A percentile compares a stretch with the other conserved stretches of the same genome.
Evolutionary conservation across 1,140 invertebrate species (phyloP).

Genomic region (Aradophagus sp.): DNA sequence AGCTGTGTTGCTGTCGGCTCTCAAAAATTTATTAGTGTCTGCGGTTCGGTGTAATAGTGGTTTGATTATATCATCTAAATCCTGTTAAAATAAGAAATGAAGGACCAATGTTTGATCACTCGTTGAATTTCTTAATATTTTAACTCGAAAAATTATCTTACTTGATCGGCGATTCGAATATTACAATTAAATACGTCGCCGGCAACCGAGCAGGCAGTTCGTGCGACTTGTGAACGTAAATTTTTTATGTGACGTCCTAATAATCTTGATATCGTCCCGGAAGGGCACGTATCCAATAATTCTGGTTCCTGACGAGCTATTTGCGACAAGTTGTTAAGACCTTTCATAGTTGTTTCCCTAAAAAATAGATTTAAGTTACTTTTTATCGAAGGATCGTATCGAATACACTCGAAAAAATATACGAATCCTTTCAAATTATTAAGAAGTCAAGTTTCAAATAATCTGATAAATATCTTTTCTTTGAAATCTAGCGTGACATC

Average conservation of each 20-base stretch:
- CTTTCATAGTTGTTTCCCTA: constrained; percentile 88
- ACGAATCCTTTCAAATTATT: too few relatives aligned
- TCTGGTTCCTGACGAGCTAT: constrained; percentile 84
- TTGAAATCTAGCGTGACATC: too few relatives aligned
- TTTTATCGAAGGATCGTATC: too few relatives aligned
- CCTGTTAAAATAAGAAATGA: constrained; percentile 73
- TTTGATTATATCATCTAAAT: constrained; percentile 88
- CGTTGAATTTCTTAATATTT: too few relatives aligned
- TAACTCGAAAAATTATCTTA: constrained; percentile 65
- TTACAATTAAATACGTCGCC: constrained; percentile 84
- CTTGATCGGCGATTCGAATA: constrained; percentile 84
- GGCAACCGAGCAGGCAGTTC: constrained; percentile 87
- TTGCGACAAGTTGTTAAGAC: constrained; percentile 82
- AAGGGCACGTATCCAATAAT: constrained; percentile 77
- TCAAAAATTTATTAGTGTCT: constrained; percentile 93
- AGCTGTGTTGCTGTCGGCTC: constrained; percentile 89
- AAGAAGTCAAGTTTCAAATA: too few relatives aligned
- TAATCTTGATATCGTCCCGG: constrained; percentile 78
- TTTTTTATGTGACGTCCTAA: constrained; percentile 88
- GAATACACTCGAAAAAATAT: too few relatives aligned
- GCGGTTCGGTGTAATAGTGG: constrained; percentile 89
- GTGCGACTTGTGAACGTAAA: constrained; percentile 91
- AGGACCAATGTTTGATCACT: too few relatives aligned
- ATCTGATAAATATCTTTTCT: too few relatives aligned
- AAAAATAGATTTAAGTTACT: constrained; percentile 10